Evolutionary conservation across 2,797 vertebrate genomes (phyloP), one percentile per base, ranked within the genome.

Genomic region (Parauchenoglanis punctatus): DNA sequence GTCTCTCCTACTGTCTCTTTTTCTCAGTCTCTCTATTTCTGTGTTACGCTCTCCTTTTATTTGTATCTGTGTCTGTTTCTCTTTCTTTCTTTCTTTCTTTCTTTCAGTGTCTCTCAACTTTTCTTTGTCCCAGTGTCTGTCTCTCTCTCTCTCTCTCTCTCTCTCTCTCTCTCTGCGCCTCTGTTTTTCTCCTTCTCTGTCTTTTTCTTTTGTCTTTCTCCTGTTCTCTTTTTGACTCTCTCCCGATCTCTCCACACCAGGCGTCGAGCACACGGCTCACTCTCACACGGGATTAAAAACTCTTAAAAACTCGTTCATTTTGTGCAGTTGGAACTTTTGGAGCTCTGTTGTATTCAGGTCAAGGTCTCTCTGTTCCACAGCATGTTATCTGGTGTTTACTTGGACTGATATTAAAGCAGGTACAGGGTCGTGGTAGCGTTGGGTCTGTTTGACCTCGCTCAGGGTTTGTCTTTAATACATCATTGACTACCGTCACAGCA

Each of bases 401-500:
- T 81, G 82, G 3, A 44, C 80, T 56, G 65, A 18, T 78, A 72
- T 77, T 88, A 58, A 85, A 88, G 44, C 44, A 23, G 11, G 85
- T 80, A 49, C 80, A 85, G 65, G 58, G 87, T 85, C 56, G 52
- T 31, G 44, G 6, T 28, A 59, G 67, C 31, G 25, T 81, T 23
- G 7, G 49, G 83, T 81, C 75, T 23, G 4, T 63, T 46, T 87
- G 86, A 87, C 81, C 87, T 77, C 68, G 18, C 59, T 23, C 28
- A 76, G 12, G 80, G 44, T 89, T 89, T 83, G 82, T 86, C 54
- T 87, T 87, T 82, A 82, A 88, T 82, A 84, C 12, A 28, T 40
- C 83, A 85, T 20, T 2, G 54, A 54, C 49, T 8, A 17, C 76
- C 18, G 2, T 54, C n/a, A 80, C 54, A 78, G n/a, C 52, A 23